Evolutionary conservation across 2,797 vertebrate genomes (phyloP).

Genomic region (Limnodromus scolopaceus): DNA sequence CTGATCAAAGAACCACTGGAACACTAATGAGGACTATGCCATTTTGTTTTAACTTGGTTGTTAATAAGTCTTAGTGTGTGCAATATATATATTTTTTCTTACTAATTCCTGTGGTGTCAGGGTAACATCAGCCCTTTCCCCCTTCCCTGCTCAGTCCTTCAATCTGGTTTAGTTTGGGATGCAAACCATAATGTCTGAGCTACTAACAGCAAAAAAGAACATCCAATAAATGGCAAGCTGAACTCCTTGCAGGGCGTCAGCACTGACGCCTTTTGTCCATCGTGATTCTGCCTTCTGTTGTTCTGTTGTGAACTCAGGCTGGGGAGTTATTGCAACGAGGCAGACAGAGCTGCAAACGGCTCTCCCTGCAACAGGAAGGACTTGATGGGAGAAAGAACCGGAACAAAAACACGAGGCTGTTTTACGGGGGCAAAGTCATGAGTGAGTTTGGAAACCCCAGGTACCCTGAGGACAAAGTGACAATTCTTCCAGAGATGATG

Average conservation of each 20-base stretch:
- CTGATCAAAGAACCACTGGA: slow-evolving; percentile 73
- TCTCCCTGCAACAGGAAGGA: slow-evolving; percentile 14
- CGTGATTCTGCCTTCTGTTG: slow-evolving; percentile 6
- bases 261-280: slow-evolving; percentile 28
- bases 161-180: slow-evolving; percentile 70
- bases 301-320: slow-evolving; percentile 18
- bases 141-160: slow-evolving; percentile 65
- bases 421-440: not conserved
- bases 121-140: slow-evolving; percentile 69
- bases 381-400: not conserved
- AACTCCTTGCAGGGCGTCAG: slow-evolving; percentile 9
- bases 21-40: slow-evolving; percentile 76
- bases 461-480: not conserved
- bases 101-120: slow-evolving; percentile 79
- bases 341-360: not conserved
- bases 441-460: slow-evolving; percentile 33
- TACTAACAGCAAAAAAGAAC: slow-evolving; percentile 68
- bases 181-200: slow-evolving; percentile 64
- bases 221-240: slow-evolving; percentile 6
- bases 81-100: slow-evolving; percentile 79
- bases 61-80: slow-evolving; percentile 81
- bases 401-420: not conserved
- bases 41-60: slow-evolving; percentile 79
- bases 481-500: not conserved
- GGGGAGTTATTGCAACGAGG: not conserved